These are phyloP conservation scores for Kradibia gibbosae DNA, from an alignment of 1,140 invertebrate species.

Conservation along the genomic window DNA sequence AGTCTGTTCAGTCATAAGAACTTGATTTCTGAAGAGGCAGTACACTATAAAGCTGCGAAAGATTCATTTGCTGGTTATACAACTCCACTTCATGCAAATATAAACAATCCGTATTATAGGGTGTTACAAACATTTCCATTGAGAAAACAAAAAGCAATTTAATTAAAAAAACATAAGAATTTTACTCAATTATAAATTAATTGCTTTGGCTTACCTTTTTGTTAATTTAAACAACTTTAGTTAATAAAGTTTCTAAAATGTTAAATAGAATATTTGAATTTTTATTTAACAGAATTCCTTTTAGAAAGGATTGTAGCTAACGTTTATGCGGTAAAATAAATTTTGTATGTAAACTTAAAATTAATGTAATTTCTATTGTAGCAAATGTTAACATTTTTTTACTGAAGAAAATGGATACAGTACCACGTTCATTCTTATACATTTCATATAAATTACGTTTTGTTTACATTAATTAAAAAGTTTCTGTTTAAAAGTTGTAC, in stretches of 20 bases:
- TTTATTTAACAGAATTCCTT: slow-evolving; percentile 23
- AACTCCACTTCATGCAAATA: slow-evolving; percentile 31
- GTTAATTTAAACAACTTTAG: slow-evolving; percentile 17
- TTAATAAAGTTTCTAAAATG: slow-evolving; percentile 32
- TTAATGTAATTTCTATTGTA: not conserved
- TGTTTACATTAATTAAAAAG: slow-evolving; percentile 15
- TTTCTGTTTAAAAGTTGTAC: not conserved
- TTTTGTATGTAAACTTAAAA: slow-evolving; percentile 31
- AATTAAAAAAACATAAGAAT: slow-evolving; percentile 15
- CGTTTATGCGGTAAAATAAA: not conserved
- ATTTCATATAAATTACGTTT: not conserved
- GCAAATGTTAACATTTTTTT: slow-evolving; percentile 11
- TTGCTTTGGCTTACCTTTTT: slow-evolving; percentile 7
- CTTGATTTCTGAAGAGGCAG: slow-evolving; percentile 31
- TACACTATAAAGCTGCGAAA: slow-evolving; percentile 10
- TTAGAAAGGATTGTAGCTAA: slow-evolving; percentile 12
- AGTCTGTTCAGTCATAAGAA: slow-evolving; percentile 41
- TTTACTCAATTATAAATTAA: not conserved
- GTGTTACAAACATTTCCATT: slow-evolving; percentile 34
- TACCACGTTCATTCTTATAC: slow-evolving; percentile 3
- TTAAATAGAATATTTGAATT: slow-evolving; percentile 25
- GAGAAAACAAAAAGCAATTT: slow-evolving; percentile 22
- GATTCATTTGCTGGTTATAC: slow-evolving; percentile 7
- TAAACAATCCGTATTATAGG: slow-evolving; percentile 30
- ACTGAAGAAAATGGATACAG: not conserved